These are phyloP conservation scores for Rhopalosiphum nymphaeae DNA, from an alignment of 2,888 invertebrate species.

Conservation along the genomic window DNA sequence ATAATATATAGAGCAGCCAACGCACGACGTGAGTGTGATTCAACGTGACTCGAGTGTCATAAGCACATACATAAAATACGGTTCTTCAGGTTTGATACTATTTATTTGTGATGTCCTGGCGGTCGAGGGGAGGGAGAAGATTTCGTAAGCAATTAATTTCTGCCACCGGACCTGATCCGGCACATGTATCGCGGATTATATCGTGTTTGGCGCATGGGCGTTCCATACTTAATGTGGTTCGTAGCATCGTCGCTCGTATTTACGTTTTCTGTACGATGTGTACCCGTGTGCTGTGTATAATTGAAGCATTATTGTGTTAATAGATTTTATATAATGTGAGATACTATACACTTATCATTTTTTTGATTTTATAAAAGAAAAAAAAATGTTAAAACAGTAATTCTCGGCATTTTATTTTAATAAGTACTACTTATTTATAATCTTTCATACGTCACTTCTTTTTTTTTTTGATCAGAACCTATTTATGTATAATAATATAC, in stretches of 20 bases:
- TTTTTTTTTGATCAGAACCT: neutral
- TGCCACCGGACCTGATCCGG: neutral
- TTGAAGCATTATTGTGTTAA: neutral
- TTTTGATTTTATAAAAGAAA: neutral
- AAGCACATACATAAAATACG: conserved; percentile 10
- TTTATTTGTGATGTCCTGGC: neutral
- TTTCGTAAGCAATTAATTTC: neutral
- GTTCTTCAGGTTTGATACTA: neutral
- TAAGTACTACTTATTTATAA: neutral
- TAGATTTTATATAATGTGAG: neutral
- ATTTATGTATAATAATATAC: neutral
- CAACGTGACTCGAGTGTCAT: neutral
- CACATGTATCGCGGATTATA: neutral
- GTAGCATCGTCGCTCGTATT: neutral
- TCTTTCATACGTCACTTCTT: neutral
- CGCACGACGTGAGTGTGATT: neutral
- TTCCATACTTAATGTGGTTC: neutral
- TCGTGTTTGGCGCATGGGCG: neutral
- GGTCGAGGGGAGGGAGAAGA: neutral
- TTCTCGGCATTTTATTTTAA: neutral
- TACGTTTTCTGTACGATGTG: neutral
- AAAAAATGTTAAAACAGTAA: neutral
- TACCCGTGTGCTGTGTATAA: no score
- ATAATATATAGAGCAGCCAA: neutral
- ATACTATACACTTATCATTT: neutral